Base-by-base conservation (phyloP, 2,113 vertebrate genomes). In the Dinomys branickii region DNA sequence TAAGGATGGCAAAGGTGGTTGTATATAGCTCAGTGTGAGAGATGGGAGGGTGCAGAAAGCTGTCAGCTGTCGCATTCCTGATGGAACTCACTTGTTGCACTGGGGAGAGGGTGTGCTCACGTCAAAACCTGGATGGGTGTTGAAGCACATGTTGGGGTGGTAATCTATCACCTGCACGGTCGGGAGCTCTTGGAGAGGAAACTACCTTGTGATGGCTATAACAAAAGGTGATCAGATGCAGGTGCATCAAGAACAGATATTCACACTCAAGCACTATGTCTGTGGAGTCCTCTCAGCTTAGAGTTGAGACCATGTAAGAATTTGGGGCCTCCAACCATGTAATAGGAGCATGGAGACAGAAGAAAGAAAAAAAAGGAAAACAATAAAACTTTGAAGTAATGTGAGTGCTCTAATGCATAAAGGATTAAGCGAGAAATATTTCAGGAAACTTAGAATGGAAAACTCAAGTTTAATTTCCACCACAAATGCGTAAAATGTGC, bases 401-500 rank as follows among this genome's bases (percentile, higher is more conserved):
- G 17, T 73, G 16, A 91, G 4, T 82, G 59, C 91, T 28, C 4
- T 56, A 85, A 94, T 33, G 19, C 7, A 41, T 9, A 58, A 67
- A 61, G 63, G 67, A 71, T 67, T 81, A 35, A 83, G 13, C 61
- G 7, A 58, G 13, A 83, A 94, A 5, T 26, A 20, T 69, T 50
- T 87, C 3, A 47, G 81, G 84, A 56, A 67, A 38, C 26, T 81
- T 85, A 65, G 91, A 87, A 88, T 41, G 20, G 81, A 95, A 93
- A 73, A 78, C 7, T 89, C 16, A 63, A 84, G 24, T 38, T 90
- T 93, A 35, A 91, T 93, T 95, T 91, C 54, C 22, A 44, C 30
- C 59, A 41, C 26, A 90, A 85, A 81, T 81, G 38, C 92, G 41
- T 77, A 73, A 94, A 82, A 5, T 88, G 58, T 88, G 63, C 87